A percentile compares a stretch with the other conserved stretches of the same genome.
Conservation (phyloP, 2,113 vertebrate species). For the Caracal caracal region DNA sequence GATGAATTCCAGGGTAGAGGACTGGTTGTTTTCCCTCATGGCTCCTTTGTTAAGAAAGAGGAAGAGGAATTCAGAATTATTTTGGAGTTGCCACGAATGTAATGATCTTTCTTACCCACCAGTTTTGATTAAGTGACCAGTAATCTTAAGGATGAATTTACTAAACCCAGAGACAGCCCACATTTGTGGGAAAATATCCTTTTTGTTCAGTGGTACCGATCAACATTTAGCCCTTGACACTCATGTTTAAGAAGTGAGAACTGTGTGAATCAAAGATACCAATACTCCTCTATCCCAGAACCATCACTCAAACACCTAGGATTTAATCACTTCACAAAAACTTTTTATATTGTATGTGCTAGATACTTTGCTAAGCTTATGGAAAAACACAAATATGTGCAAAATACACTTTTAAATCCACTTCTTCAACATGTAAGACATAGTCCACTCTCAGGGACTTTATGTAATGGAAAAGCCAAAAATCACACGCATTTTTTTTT, state of each 20-base stretch:
- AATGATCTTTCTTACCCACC: not conserved
- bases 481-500: not conserved
- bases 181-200: not conserved
- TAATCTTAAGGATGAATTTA: not conserved
- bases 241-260: not conserved
- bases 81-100: not conserved
- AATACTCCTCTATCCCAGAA: not conserved
- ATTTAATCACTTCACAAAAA: not conserved
- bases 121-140: not conserved
- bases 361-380: not conserved
- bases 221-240: not conserved
- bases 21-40: constrained; percentile 62
- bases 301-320: not conserved
- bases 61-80: not conserved
- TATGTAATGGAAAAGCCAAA: not conserved
- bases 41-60: not conserved
- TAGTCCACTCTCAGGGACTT: not conserved
- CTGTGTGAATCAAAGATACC: not conserved
- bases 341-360: not conserved
- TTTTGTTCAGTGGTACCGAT: not conserved
- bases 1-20: constrained; percentile 56
- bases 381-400: not conserved
- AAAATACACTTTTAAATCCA: not conserved
- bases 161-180: not conserved
- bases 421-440: not conserved